Base-by-base conservation (phyloP, 2,888 invertebrate genomes). In the Ophion slaviceki region DNA sequence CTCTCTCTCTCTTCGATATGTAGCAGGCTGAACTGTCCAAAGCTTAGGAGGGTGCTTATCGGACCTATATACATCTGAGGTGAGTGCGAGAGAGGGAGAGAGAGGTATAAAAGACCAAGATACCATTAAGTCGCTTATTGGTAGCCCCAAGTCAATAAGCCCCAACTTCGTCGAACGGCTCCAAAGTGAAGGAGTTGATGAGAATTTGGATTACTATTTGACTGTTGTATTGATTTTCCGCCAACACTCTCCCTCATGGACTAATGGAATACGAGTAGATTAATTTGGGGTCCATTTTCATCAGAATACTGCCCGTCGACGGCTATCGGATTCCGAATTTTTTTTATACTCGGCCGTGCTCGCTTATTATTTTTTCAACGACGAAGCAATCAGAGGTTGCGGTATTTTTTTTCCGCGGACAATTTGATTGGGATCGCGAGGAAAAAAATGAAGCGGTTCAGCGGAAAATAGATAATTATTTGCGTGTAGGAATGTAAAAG, bases 71-170 rank as follows among this genome's bases (percentile, higher is more conserved):
- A 62, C 17, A 5, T 28, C 17, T 7, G 20, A 11, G 40, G 8
- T 28, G 40, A 20, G 17, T 17, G 24, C 24, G 7, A 45, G 28
- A 61, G 67, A 40, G 53, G 8, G 20, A 61, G 67, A 40, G 53
- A 7, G 11, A 2, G 70, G 47, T 17, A 14, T 7, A 24, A 70
- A 53, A 70, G 24, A 28, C 47, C 70, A 53, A 80, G 61, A 81
- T 67, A 62, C 78, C 61, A 68, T 86, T 84, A 84, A 84, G 74
- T 66, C 74, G 47, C 61, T 70, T 53, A 70, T 17, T 61, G 68
- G 75, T 79, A 75, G 66, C 71, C 70, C 59, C 64, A 76, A 80
- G 80, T 61, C 68, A 70, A 72, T 74, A 74, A 80, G 64, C 75
- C 71, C 14, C 28, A 28, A n/a, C 45, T 36, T 36, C 17, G n/a